Base-by-base conservation (phyloP, 2,797 vertebrate species). In the Melanotaenia maccullochi region DNA sequence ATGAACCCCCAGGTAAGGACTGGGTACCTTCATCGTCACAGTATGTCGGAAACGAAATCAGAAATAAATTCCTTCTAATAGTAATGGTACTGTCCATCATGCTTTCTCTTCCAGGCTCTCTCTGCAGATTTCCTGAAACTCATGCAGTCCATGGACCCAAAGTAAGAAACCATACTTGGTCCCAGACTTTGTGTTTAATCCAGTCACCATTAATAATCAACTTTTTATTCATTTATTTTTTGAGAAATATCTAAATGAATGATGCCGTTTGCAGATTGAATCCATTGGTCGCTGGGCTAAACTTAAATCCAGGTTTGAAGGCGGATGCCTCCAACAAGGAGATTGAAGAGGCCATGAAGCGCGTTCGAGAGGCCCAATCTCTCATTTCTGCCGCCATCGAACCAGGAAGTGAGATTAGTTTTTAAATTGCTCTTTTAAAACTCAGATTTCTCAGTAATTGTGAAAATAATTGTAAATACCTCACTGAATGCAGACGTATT, bases 331-430 rank as follows among this genome's bases (percentile, higher is more conserved):
- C 97, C 60, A 99, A 96, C 85, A 99, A 99, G 92, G 98, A 99
- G 91, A 99, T 99, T 24, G 97, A 99, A 92, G 98, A 99, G 88
- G 97, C 98, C n/a, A 99, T 99, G 98, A 99, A 99, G 89, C 95
- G 97, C 90, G 98, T 99, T 60, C 85, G 97, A 81, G 98, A 99
- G 90, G 97, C 98, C 68, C 98, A 99, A 90, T 99, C 98, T 3
- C 82, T 99, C 75, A 99, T 99, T 78, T 99, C 97, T 88, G 98
- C 97, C 75, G 98, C 97, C 75, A 99, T 99, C 32, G 97, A 99
- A 91, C 98, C 98, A 85, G 97, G 98, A 96, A 95, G 95, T 95
- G 77, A 94, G 94, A 1, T 5, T 0, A 6, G 24, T 55, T 36
- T 33, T n/a, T 20, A 20, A 20, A 9, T 9, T 8, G 16, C 2